A percentile compares a stretch with the other conserved stretches of the same genome.
Conservation (phyloP, 1,140 invertebrate species). For the Anthonomus grandis region DNA sequence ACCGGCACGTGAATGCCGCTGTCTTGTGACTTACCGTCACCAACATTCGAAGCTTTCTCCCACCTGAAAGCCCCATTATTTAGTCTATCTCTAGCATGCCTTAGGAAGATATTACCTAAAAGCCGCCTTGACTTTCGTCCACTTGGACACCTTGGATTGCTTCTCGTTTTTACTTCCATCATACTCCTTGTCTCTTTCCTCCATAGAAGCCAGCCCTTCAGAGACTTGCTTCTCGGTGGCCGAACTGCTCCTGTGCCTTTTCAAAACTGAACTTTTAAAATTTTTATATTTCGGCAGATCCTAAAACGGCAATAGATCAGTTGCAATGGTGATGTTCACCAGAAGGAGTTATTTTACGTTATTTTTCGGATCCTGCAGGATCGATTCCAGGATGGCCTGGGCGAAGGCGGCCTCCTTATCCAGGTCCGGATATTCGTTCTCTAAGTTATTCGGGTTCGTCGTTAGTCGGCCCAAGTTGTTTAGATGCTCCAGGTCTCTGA, state of each 20-base stretch:
- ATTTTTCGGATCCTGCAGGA: conserved; percentile 45
- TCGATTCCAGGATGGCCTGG: conserved; percentile 56
- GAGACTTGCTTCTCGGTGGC: conserved; percentile 29
- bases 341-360: too few species aligned
- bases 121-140: conserved; percentile 79
- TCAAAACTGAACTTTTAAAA: conserved; percentile 29
- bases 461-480: conserved; percentile 62
- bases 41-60: conserved; percentile 15
- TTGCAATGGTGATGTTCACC: too few species aligned
- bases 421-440: conserved; percentile 51
- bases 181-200: conserved; percentile 5
- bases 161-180: conserved; percentile 45
- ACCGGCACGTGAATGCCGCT: conserved; percentile 46
- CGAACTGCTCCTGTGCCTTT: conserved; percentile 31
- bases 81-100: background rate
- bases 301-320: too few species aligned
- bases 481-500: conserved; percentile 70
- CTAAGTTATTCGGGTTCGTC: conserved; percentile 47
- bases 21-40: conserved; percentile 45
- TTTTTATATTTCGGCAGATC: conserved; percentile 12
- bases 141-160: conserved; percentile 65
- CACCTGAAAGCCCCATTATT: background rate
- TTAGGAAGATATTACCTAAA: conserved; percentile 53
- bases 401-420: conserved; percentile 58
- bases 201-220: conserved; percentile 6